Conservation (phyloP, 2,797 vertebrate genomes). For the Melanitta fusca region DNA sequence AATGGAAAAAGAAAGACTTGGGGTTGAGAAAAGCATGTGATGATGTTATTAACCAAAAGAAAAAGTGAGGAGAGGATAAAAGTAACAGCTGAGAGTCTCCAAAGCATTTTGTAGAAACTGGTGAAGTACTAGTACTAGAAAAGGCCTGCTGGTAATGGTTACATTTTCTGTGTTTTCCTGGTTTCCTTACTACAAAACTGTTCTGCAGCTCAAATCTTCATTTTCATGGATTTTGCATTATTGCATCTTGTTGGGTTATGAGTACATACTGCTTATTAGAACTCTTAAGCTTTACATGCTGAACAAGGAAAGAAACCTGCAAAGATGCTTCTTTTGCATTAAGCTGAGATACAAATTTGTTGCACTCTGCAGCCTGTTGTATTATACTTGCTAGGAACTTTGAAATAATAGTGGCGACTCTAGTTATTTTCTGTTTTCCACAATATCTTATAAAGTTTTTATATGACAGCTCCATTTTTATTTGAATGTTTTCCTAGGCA, state of each 20-base stretch:
- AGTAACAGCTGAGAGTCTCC: background rate
- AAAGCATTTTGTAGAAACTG: background rate
- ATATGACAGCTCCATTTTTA: background rate
- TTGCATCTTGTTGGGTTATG: background rate
- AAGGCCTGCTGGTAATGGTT: background rate
- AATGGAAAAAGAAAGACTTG: background rate
- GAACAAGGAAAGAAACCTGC: background rate
- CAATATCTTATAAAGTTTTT: background rate
- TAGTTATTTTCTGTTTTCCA: background rate
- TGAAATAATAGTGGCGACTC: background rate
- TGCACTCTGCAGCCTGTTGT: too few relatives aligned
- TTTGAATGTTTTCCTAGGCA: background rate
- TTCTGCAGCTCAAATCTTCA: background rate
- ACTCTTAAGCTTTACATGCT: background rate
- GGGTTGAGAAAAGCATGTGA: rapidly evolving
- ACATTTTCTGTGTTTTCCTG: background rate
- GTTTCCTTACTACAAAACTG: background rate
- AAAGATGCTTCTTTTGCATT: background rate
- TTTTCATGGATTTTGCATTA: background rate
- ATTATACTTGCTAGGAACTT: background rate
- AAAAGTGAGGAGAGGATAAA: background rate
- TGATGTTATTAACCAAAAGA: background rate
- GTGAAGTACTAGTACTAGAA: background rate
- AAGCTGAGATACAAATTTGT: background rate
- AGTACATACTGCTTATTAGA: background rate